Evolutionary conservation across 2,797 vertebrate species (phyloP).

Genomic region (Esox lucius): DNA sequence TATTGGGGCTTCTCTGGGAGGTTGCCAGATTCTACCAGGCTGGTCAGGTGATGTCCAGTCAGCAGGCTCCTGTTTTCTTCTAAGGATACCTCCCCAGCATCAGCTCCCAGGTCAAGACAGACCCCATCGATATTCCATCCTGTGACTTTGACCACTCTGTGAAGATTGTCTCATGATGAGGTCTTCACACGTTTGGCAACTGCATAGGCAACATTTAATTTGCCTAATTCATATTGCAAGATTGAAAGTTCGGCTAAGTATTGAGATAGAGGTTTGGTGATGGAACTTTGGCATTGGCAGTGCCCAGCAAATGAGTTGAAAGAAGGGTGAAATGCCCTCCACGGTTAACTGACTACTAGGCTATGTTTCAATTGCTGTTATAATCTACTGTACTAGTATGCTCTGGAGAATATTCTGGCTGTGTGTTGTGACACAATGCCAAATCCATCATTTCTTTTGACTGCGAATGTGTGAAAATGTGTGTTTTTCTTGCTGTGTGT

Average conservation of each 20-base stretch:
- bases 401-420: constrained; percentile 49
- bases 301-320: constrained; percentile 20
- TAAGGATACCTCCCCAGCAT: background rate
- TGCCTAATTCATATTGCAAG: background rate
- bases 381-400: constrained; percentile 54
- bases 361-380: constrained; percentile 39
- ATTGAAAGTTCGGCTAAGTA: background rate
- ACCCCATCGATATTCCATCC: background rate
- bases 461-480: constrained; percentile 58
- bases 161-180: background rate
- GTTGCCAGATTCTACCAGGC: constrained; percentile 42
- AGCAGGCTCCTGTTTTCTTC: background rate
- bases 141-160: background rate
- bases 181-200: background rate
- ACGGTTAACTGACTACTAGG: background rate
- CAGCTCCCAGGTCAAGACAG: background rate
- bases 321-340: background rate
- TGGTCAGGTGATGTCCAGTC: constrained; percentile 26
- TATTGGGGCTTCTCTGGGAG: constrained; percentile 5
- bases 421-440: constrained; percentile 64
- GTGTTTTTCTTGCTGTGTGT: constrained; percentile 64
- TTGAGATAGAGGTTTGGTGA: background rate
- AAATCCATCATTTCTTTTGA: constrained; percentile 57
- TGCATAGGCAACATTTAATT: background rate
- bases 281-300: constrained; percentile 6